These are phyloP conservation scores for Eupithecia centaureata DNA, from an alignment of 2,888 invertebrate genomes.

Conservation along the genomic window DNA sequence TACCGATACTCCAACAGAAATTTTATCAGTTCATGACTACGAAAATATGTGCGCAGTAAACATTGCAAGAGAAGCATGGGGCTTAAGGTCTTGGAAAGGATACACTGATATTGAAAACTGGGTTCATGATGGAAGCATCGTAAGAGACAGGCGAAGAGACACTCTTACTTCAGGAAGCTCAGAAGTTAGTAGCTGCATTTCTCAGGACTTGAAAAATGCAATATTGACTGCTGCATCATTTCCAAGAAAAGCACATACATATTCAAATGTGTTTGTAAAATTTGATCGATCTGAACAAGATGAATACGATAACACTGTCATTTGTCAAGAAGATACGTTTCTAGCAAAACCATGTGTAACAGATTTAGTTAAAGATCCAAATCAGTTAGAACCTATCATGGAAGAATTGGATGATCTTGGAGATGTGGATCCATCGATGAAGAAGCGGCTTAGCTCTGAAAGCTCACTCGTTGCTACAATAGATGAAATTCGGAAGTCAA, in stretches of 20 bases:
- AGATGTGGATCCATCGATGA: conserved; percentile 69
- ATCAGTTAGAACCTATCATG: conserved; percentile 81
- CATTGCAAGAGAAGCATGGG: conserved; percentile 86
- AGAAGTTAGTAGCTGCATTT: conserved; percentile 80
- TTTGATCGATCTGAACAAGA: conserved; percentile 73
- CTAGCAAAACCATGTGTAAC: conserved; percentile 83
- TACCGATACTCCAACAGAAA: conserved; percentile 82
- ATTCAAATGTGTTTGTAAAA: conserved; percentile 78
- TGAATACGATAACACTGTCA: conserved; percentile 82
- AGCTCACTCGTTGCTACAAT: conserved; percentile 86
- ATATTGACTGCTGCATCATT: conserved; percentile 76
- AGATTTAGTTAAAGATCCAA: conserved; percentile 79
- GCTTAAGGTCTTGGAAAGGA: conserved; percentile 86
- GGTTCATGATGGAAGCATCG: conserved; percentile 85
- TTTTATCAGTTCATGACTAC: conserved; percentile 86
- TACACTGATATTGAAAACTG: conserved; percentile 87
- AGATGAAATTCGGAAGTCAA: conserved; percentile 85
- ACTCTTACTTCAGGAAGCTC: conserved; percentile 84
- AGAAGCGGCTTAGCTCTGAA: conserved; percentile 78
- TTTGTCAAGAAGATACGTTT: conserved; percentile 80
- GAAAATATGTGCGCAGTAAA: conserved; percentile 87
- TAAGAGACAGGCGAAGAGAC: conserved; percentile 83
- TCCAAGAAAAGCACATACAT: conserved; percentile 73
- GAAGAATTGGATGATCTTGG: conserved; percentile 84
- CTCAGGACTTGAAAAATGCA: conserved; percentile 76